Conservation (phyloP, 1,140 invertebrate species). For the Oryctes rhinoceros region DNA sequence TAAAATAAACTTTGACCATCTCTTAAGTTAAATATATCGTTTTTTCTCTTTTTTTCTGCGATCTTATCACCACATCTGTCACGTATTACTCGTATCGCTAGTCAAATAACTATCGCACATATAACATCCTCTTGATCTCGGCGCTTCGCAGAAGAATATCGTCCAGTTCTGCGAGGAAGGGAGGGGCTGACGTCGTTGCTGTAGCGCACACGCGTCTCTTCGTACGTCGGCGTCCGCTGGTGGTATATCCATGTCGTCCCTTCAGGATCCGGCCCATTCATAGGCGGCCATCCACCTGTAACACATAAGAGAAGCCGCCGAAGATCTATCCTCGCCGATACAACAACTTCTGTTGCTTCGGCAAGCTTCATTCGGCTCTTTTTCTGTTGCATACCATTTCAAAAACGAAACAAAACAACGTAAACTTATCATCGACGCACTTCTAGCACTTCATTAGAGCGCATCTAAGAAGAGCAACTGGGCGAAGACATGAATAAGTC, state of each 20-base stretch:
- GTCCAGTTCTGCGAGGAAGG: neutral
- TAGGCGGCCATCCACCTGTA: conserved; percentile 32
- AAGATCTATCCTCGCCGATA: neutral
- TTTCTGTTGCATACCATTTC: neutral
- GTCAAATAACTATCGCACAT: neutral
- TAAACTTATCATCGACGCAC: neutral
- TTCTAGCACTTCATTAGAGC: neutral
- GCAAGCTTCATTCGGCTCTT: neutral
- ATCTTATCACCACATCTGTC: neutral
- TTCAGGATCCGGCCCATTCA: conserved; percentile 30
- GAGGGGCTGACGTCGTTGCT: conserved; percentile 4
- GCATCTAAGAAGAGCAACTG: neutral
- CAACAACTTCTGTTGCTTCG: neutral
- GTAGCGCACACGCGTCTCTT: conserved; percentile 18
- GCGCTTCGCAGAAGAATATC: neutral
- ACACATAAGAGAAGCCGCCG: conserved; percentile 6
- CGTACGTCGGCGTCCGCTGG: conserved; percentile 18
- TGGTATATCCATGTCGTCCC: conserved; percentile 29
- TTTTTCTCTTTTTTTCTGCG: neutral
- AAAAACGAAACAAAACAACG: neutral
- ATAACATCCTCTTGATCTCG: neutral
- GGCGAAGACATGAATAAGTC: conserved; percentile 20
- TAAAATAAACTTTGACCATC: too few relatives aligned
- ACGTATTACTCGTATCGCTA: neutral
- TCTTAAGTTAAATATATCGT: too few relatives aligned